Evolutionary conservation across 2,888 invertebrate species (phyloP), one percentile per base, ranked within the genome.

Genomic region (Microplitis deprimator): DNA sequence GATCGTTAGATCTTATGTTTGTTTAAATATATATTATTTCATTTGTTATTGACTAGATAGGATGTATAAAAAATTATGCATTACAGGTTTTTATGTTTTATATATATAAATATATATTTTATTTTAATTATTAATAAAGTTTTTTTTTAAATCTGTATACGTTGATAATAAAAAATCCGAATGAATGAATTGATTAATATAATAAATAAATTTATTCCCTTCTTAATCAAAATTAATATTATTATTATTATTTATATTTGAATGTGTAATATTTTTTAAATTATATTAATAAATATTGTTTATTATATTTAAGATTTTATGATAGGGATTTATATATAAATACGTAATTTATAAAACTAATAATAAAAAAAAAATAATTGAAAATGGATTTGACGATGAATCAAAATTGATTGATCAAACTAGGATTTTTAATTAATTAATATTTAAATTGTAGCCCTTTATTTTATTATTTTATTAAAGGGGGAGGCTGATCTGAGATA

Each of bases 391-490:
- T 50, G 50, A 50, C 50, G 50, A 50, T 50, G 13, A 50, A 50
- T 50, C 50, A 50, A 50, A 50, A 50, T 50, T 50, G 6, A 50
- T 50, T 10, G 50, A 10, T 50, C 29, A 29, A 29, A 29, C 29
- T 29, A 29, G 29, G 50, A 8, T 50, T 10, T 4, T 50, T 10
- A 13, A 50, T 50, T 50, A 50, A 8, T 50, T 50, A 50, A 13
- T 50, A 50, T 50, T 13, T 13, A 50, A 41, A 50, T 13, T 50
- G 50, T 50, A 50, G 50, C 13, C 6, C 13, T 29, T 64, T 65
- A 73, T 67, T 29, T 73, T 73, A 65, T 65, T 67, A 50, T 67
- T 67, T 65, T n/a, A 62, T 16, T 17, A 17, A 17, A 4, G 29
- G 4, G 29, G 0, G 29, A 29, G 0, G 4, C 29, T 29, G 29